These are phyloP conservation scores for Mastigias papua DNA, from an alignment of 30 jellyfish, hydroid and myxozoan genomes.

Conservation along the genomic window DNA sequence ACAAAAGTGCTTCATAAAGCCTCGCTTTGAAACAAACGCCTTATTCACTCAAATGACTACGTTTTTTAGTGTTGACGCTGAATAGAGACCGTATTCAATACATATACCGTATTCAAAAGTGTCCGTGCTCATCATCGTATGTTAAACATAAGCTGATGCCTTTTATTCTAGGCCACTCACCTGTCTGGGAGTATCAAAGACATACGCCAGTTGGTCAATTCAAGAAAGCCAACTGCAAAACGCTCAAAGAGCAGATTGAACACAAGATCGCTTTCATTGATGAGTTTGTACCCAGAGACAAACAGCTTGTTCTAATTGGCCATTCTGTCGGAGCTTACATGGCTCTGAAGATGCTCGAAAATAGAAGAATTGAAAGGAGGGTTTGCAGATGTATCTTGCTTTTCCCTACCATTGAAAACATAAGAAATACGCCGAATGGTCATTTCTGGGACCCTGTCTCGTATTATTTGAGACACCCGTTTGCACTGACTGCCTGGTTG, in stretches of 20 bases:
- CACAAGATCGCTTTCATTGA: constrained; percentile 75
- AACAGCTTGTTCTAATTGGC: constrained; percentile 70
- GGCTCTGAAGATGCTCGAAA: constrained; percentile 73
- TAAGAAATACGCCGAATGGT: constrained; percentile 82
- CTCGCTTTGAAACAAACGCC: too few species aligned
- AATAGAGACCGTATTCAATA: too few species aligned
- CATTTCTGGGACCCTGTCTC: constrained; percentile 88
- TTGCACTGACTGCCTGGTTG: constrained; percentile 68
- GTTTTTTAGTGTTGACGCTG: too few species aligned
- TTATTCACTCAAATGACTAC: too few species aligned
- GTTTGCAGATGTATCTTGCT: constrained; percentile 49
- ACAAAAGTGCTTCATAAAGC: too few species aligned
- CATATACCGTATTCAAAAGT: too few species aligned
- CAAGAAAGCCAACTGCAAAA: constrained; percentile 51
- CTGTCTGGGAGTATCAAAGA: constrained; percentile 68
- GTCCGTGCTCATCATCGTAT: too few species aligned
- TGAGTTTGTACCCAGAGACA: constrained; percentile 66
- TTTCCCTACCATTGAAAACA: constrained; percentile 81
- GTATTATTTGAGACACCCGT: constrained; percentile 68
- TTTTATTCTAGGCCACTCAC: constrained; percentile 86
- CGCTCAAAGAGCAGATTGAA: constrained; percentile 66
- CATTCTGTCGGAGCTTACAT: constrained; percentile 91
- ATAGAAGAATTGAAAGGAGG: constrained; percentile 26
- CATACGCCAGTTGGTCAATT: background rate
- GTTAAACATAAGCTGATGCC: too few species aligned